phyloP scores from a whole-genome alignment of 2,113 vertebrate genomes.

The Desmodus rotundus region DNA sequence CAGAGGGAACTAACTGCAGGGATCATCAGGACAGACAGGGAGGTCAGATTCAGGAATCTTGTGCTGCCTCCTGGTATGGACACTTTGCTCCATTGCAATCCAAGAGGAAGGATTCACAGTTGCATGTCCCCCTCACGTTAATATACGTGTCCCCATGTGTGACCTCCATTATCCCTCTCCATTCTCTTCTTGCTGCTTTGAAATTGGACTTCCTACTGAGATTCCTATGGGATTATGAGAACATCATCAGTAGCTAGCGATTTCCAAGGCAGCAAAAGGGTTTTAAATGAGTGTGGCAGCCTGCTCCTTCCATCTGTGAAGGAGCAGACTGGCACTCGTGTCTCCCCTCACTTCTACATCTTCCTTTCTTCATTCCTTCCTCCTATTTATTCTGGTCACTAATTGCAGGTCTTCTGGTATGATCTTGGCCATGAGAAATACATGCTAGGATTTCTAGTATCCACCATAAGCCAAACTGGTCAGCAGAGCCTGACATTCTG shows the following conservation, averaged over 20 bases:
- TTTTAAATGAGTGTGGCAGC: not conserved
- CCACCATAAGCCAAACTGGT: not conserved
- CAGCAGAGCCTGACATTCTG: not conserved
- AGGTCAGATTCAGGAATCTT: not conserved
- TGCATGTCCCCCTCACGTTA: not conserved
- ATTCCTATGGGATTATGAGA: not conserved
- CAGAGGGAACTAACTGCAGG: not conserved
- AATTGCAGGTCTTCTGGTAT: not conserved
- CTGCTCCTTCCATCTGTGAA: not conserved
- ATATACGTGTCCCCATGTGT: not conserved
- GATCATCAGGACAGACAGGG: not conserved
- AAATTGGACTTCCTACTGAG: not conserved
- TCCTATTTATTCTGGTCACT: not conserved
- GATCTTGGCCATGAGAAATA: not conserved
- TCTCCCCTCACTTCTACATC: not conserved
- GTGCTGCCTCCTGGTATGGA: not conserved
- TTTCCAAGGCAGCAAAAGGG: not conserved
- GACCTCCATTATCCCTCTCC: not conserved
- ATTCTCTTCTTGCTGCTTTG: not conserved
- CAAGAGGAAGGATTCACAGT: not conserved
- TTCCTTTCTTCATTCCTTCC: not conserved
- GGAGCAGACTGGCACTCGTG: not conserved
- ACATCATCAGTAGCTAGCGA: not conserved
- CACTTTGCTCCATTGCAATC: not conserved
- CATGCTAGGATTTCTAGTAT: not conserved